These are phyloP conservation scores for Norana najaformis DNA, from an alignment of 2,888 invertebrate species.

Conservation along the genomic window DNA sequence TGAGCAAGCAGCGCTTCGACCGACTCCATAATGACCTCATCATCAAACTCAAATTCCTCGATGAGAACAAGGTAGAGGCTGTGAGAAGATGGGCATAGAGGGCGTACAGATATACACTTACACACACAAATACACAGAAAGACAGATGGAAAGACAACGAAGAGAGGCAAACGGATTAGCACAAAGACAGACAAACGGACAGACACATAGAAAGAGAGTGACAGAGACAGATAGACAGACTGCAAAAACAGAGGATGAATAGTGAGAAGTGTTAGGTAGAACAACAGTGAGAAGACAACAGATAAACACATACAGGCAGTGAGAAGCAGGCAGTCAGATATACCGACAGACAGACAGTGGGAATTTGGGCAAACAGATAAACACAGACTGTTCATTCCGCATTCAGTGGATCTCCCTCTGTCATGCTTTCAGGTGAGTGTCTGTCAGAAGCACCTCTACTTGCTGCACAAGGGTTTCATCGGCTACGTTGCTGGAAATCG, in stretches of 20 bases:
- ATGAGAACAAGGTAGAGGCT: slow-evolving; percentile 34
- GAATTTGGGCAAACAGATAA: too few species aligned
- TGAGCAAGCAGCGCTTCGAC: slow-evolving; percentile 26
- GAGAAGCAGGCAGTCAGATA: too few species aligned
- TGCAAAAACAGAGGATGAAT: too few species aligned
- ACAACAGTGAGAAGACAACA: too few species aligned
- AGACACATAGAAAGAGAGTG: not conserved
- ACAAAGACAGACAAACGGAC: not conserved
- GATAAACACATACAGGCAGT: too few species aligned
- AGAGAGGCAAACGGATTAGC: not conserved
- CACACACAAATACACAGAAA: too few species aligned
- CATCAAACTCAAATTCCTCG: slow-evolving; percentile 36
- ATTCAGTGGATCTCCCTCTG: not conserved
- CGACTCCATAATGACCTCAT: slow-evolving; percentile 36
- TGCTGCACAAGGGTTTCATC: slow-evolving; percentile 35
- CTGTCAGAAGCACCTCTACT: slow-evolving; percentile 37
- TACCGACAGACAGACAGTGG: too few species aligned
- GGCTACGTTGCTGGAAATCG: slow-evolving; percentile 30
- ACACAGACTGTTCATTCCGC: too few species aligned
- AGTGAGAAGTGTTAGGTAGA: too few species aligned
- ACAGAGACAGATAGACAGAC: too few species aligned
- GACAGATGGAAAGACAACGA: too few species aligned
- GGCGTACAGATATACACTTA: not conserved
- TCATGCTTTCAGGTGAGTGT: slow-evolving; percentile 31
- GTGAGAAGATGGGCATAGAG: not conserved